Evolutionary conservation across 2,113 vertebrate genomes (phyloP).

Genomic region (Crotophaga sulcirostris): DNA sequence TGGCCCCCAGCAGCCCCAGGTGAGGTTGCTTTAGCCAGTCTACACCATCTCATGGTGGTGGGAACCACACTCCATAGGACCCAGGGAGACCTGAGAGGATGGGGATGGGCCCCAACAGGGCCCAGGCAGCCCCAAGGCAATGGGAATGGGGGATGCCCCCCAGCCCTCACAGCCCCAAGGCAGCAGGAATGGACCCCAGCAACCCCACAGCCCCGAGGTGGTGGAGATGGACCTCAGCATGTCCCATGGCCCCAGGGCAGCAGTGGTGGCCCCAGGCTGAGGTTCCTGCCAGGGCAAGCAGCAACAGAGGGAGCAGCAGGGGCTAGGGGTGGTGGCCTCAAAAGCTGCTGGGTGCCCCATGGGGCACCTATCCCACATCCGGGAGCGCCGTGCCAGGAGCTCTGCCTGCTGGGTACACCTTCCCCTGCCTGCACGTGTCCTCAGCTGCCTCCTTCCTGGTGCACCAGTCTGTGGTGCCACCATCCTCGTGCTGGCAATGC

Average conservation of each 20-base stretch:
- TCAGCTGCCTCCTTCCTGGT: neutral
- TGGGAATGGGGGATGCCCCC: no score
- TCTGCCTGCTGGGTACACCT: neutral
- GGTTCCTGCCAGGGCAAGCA: neutral
- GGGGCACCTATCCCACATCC: neutral
- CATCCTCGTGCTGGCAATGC: fast-evolving
- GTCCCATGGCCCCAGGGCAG: no score
- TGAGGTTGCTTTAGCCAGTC: no score
- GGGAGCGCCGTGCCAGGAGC: neutral
- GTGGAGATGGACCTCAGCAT: no score
- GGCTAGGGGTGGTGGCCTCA: neutral
- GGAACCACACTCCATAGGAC: no score
- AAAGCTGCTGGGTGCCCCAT: neutral
- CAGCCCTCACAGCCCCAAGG: fast-evolving
- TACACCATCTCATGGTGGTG: neutral
- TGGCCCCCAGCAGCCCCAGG: no score
- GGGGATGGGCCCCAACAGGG: no score
- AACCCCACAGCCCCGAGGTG: no score
- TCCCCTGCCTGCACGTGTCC: neutral
- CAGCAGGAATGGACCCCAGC: no score
- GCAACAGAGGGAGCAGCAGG: fast-evolving
- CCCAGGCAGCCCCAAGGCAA: no score
- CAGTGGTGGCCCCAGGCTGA: neutral
- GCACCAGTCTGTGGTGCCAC: neutral
- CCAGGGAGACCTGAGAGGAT: no score